Evolutionary conservation across 2,113 vertebrate species (phyloP), one percentile per base, ranked within the genome.

Genomic region (Guaruba guarouba): DNA sequence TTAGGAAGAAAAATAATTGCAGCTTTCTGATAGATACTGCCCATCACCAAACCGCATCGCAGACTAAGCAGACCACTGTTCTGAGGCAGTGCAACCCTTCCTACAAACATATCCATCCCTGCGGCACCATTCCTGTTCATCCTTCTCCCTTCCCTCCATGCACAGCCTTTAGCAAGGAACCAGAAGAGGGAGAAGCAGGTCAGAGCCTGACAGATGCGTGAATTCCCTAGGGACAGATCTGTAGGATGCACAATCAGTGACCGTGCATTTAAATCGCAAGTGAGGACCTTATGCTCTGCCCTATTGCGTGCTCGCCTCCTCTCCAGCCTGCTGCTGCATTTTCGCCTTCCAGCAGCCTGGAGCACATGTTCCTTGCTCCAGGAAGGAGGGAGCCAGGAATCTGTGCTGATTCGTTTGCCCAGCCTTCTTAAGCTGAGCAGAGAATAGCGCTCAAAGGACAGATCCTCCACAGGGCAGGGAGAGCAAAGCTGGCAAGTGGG

Each of bases 41-140:
- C 33, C 43, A 3, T 17, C 39, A 24, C 22, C 67, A 39, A 39
- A 7, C 0, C 4, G 41, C 70, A 10, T 10, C 28, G 13, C 17
- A 11, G 63, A 6, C 28, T 31, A 7, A 18, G 19, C 18, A 10
- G 55, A 35, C 7, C 29, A 1, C 73, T 5, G n/a, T 19, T 24
- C 14, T 1, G 11, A 57, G 70, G 49, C 57, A 9, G 39, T 5
- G 17, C 1, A 1, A 13, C 5, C 79, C 57, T 31, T 31, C 49
- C 69, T 17, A 11, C 1, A 5, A 11, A 9, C 0, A 0, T 4
- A 10, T 10, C 86, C 76, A 43, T 5, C 67, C 82, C 66, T 4
- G 10, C 4, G 46, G 31, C 51, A 41, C 18, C 52, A 1, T 24
- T 13, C 55, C 62, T 44, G 15, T 51, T 2, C 8, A 6, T 29